A percentile compares a stretch with the other conserved stretches of the same genome.
Evolutionary conservation across 2,888 invertebrate genomes (phyloP).

Genomic region (Epirrhoe alternata): DNA sequence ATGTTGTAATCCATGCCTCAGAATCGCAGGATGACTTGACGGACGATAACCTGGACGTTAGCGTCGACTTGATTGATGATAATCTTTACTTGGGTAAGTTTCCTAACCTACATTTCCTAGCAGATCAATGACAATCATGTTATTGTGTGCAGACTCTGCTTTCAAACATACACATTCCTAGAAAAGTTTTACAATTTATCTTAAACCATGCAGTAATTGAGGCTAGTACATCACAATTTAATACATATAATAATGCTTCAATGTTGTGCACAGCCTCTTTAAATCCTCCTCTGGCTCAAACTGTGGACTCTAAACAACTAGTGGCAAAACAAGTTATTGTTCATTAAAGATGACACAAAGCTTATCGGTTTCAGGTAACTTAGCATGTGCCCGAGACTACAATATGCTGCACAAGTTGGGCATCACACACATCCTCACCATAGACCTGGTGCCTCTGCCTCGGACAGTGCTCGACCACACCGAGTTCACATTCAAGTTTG

Average conservation of each 20-base stretch:
- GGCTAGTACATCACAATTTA: too few species aligned
- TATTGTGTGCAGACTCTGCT: too few species aligned
- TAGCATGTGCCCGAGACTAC: constrained; percentile 91
- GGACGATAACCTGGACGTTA: constrained; percentile 64
- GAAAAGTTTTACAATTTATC: too few species aligned
- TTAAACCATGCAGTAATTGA: too few species aligned
- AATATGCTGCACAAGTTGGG: constrained; percentile 87
- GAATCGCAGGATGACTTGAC: constrained; percentile 53
- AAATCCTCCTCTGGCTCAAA: too few species aligned
- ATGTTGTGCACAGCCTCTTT: too few species aligned
- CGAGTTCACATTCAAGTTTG: constrained; percentile 89
- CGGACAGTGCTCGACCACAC: constrained; percentile 88
- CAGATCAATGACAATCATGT: too few species aligned
- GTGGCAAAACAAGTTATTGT: too few species aligned
- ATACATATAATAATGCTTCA: too few species aligned
- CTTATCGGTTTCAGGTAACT: constrained; percentile 86
- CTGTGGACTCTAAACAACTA: too few species aligned
- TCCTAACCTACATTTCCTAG: background rate
- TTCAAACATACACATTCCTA: too few species aligned
- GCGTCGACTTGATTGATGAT: constrained; percentile 76
- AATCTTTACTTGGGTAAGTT: constrained; percentile 69
- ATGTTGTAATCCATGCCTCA: constrained; percentile 69
- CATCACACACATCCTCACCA: constrained; percentile 91
- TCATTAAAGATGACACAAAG: too few species aligned
- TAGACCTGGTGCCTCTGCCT: constrained; percentile 94